phyloP scores from a whole-genome alignment of 1,140 invertebrate genomes.

The Luehdorfia chinensis region DNA sequence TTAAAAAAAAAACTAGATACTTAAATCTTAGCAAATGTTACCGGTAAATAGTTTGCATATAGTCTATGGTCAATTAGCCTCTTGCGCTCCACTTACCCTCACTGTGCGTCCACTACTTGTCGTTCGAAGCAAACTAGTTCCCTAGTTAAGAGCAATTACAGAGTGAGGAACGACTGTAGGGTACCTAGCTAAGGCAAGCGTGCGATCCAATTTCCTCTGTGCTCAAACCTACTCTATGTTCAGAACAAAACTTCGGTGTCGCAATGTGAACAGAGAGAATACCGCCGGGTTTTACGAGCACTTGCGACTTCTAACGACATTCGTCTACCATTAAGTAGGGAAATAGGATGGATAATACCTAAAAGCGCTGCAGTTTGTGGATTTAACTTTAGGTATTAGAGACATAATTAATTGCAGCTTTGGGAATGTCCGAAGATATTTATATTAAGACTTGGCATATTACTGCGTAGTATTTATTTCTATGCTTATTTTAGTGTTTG shows the following conservation, averaged over 20 bases:
- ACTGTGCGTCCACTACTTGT: slow-evolving; percentile 25
- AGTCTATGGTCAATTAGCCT: slow-evolving; percentile 53
- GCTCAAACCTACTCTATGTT: slow-evolving; percentile 16
- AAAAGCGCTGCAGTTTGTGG: slow-evolving; percentile 53
- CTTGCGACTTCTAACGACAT: slow-evolving; percentile 65
- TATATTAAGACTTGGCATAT: slow-evolving; percentile 33
- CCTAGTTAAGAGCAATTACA: slow-evolving; percentile 15
- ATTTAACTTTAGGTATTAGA: slow-evolving; percentile 52
- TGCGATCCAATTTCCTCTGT: slow-evolving; percentile 15
- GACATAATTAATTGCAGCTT: slow-evolving; percentile 50
- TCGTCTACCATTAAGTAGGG: slow-evolving; percentile 65
- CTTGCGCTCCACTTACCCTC: slow-evolving; percentile 30
- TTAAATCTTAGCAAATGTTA: slow-evolving; percentile 27
- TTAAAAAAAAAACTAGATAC: too few species aligned
- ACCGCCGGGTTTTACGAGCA: slow-evolving; percentile 58
- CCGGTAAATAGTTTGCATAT: slow-evolving; percentile 53
- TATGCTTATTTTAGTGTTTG: too few species aligned
- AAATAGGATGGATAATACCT: slow-evolving; percentile 66
- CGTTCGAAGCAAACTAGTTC: slow-evolving; percentile 8
- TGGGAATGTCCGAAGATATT: slow-evolving; percentile 31
- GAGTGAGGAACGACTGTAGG: slow-evolving; percentile 5
- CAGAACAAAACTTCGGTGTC: slow-evolving; percentile 26
- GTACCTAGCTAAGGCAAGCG: slow-evolving; percentile 7
- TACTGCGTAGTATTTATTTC: too few species aligned
- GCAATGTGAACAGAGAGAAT: slow-evolving; percentile 34